Conservation (phyloP, 2,888 invertebrate genomes). For the Nematopogon swammerdamellus region DNA sequence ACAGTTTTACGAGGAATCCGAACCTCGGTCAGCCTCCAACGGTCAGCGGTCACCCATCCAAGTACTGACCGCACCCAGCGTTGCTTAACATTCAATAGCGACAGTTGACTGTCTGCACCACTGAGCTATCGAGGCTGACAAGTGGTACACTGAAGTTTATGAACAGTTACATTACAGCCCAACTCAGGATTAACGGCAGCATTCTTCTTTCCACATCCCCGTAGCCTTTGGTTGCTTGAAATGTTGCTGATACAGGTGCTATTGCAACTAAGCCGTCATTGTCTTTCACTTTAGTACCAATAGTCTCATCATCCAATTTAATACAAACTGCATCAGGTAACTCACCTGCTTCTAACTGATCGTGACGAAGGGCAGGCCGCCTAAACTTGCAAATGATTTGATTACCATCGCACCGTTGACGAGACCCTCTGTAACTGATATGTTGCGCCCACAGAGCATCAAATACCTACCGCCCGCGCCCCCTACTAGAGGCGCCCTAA, state of each 20-base stretch:
- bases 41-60: too few species aligned
- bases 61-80: too few species aligned
- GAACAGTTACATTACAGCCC: constrained; percentile 13
- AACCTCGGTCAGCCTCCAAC: too few species aligned
- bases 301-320: constrained; percentile 4
- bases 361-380: constrained; percentile 10
- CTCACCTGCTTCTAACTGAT: constrained; percentile 5
- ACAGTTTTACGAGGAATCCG: too few species aligned
- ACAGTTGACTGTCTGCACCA: too few species aligned
- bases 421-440: constrained; percentile 13
- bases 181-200: constrained; percentile 15
- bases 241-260: constrained; percentile 7
- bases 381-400: constrained; percentile 8
- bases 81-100: too few species aligned
- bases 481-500: too few species aligned
- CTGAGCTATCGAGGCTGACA: too few species aligned
- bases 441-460: too few species aligned
- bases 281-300: constrained; percentile 5
- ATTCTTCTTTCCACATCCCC: constrained; percentile 16
- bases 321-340: constrained; percentile 4
- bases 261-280: constrained; percentile 1
- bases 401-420: constrained; percentile 11
- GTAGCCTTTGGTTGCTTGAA: constrained; percentile 13
- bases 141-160: constrained; percentile 16
- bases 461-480: too few species aligned